A percentile compares a stretch with the other conserved stretches of the same genome.
Conservation (phyloP, 1,140 invertebrate species). For the Euschistus heros region DNA sequence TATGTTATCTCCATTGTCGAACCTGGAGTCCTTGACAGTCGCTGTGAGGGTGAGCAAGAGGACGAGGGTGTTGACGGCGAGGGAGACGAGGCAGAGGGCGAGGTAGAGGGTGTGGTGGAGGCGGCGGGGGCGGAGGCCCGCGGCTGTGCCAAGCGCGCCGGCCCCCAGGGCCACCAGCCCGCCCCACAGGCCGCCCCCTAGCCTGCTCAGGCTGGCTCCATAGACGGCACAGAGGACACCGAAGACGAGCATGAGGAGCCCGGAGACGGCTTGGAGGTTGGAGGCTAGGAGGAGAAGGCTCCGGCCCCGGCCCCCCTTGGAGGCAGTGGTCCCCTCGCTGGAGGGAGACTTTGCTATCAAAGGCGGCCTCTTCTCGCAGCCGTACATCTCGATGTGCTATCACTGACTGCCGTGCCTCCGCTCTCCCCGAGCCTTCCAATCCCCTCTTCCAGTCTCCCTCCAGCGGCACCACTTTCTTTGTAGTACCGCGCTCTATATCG, state of each 20-base stretch:
- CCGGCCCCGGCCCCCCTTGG: neutral
- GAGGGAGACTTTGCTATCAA: constrained; percentile 24
- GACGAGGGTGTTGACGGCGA: constrained; percentile 47
- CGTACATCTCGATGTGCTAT: constrained; percentile 13
- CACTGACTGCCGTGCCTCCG: constrained; percentile 1
- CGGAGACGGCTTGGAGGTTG: constrained; percentile 41
- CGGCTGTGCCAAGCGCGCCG: constrained; percentile 44
- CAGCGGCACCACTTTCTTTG: neutral
- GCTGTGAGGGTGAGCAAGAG: constrained; percentile 47
- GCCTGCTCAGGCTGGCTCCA: constrained; percentile 43
- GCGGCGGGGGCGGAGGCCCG: constrained; percentile 33
- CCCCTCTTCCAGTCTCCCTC: neutral
- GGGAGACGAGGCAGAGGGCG: constrained; percentile 42
- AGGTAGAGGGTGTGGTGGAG: constrained; percentile 43
- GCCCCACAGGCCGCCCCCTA: constrained; percentile 49
- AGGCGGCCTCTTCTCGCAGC: constrained; percentile 6
- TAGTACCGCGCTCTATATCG: too few species aligned
- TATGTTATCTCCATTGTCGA: constrained; percentile 5
- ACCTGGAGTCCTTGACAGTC: constrained; percentile 39
- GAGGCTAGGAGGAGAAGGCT: constrained; percentile 41
- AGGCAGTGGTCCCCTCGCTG: constrained; percentile 16
- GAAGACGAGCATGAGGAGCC: constrained; percentile 44
- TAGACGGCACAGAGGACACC: constrained; percentile 45
- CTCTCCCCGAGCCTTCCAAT: neutral
- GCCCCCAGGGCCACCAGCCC: constrained; percentile 44